Base-by-base conservation (phyloP, 2,113 vertebrate species). In the Thamnophis sirtalis region DNA sequence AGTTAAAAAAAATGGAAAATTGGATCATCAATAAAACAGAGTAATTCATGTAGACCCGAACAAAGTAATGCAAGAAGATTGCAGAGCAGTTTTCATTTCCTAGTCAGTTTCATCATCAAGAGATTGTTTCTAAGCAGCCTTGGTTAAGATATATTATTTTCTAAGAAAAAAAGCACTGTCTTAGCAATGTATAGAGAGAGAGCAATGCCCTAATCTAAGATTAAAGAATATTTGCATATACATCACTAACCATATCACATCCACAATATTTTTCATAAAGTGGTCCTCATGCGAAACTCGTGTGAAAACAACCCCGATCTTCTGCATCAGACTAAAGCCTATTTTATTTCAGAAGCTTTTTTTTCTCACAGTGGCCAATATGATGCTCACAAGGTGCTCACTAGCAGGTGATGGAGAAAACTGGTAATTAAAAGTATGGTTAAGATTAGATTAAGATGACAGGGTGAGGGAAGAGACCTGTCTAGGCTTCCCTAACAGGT, bases 1-100 rank as follows among this genome's bases (percentile, higher is more conserved):
- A 94, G 89, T 17, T 90, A 95, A 93, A 68, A 91, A 95, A 93
- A 68, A 68, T 68, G 63, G 10, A 88, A 95, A 94, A 91, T 91
- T 0, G 53, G 92, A 90, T 94, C 10, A 93, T 87, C 1, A 11
- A 95, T 95, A 86, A 95, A 93, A 17, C 50, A 2, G 4, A 63
- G 13, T 91, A 93, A 90, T 53, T 93, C 13, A 0, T 54, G 0
- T 86, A 13, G 92, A 38, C 73, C 92, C 56, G 21, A 93, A 93
- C 9, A 94, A 10, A 87, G 50, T 86, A 96, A 91, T 24, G 80
- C 43, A 88, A 80, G 11, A 88, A 90, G 53, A 85, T 93, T 93
- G 88, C 9, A 73, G 54, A 85, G 7, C 19, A 49, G 9, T 89
- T 28, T 28, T 88, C 60, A 84, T 92, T 95, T 94, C 80, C 43